Evolutionary conservation across 2,113 vertebrate genomes (phyloP).

Genomic region (Lontra canadensis): DNA sequence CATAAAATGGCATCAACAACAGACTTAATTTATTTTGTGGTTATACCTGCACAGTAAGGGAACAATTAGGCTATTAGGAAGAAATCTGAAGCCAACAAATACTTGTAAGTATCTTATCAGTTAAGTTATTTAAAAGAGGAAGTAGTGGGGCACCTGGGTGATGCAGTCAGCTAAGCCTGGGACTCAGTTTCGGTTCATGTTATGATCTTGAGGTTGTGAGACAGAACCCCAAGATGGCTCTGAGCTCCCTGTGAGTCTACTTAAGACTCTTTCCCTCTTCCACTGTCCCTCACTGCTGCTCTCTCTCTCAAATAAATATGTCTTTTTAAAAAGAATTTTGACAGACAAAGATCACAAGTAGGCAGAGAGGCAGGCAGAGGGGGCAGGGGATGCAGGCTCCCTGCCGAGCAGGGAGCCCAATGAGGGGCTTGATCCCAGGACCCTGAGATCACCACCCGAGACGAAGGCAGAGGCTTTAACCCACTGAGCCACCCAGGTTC

Average conservation of each 20-base stretch:
- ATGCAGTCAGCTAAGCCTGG: background rate
- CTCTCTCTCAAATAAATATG: background rate
- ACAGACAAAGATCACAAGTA: no score
- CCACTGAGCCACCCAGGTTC: no score
- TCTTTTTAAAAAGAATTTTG: no score
- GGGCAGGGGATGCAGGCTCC: no score
- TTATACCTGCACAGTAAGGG: background rate
- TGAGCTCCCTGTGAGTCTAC: background rate
- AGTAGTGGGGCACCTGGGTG: background rate
- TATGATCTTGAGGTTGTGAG: background rate
- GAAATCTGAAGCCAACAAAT: background rate
- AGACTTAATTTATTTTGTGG: background rate
- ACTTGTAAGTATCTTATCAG: background rate
- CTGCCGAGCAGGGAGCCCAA: no score
- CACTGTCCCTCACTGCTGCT: background rate
- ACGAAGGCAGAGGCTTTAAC: no score
- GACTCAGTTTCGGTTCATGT: background rate
- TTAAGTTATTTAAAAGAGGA: constrained; percentile 5
- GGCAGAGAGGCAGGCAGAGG: no score
- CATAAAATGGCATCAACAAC: background rate
- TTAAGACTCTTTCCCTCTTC: background rate
- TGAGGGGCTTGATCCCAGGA: no score
- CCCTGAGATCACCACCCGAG: no score
- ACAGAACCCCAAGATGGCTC: background rate
- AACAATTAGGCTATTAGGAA: background rate